Evolutionary conservation across 2,888 invertebrate genomes (phyloP).

Genomic region (Erynnis tages): DNA sequence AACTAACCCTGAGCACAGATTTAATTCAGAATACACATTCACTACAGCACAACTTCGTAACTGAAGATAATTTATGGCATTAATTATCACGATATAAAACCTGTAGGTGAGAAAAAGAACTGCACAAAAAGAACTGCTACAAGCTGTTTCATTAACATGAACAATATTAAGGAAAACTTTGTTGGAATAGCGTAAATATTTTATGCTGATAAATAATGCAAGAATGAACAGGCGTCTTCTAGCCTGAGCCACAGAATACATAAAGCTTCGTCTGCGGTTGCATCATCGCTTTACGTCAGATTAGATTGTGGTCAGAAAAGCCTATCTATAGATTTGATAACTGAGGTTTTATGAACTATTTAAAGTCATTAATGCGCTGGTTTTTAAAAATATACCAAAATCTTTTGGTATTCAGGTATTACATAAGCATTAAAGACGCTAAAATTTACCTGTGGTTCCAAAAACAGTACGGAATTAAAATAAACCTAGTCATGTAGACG

Average conservation of each 20-base stretch:
- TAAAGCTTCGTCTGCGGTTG: conserved; percentile 11
- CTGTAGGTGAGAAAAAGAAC: conserved; percentile 20
- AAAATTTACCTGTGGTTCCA: too few relatives aligned
- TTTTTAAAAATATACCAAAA: too few relatives aligned
- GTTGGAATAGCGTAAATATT: conserved; percentile 14
- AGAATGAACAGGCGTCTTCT: conserved; percentile 13
- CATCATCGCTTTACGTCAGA: conserved; percentile 12
- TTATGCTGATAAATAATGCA: conserved; percentile 18
- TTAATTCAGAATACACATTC: background rate
- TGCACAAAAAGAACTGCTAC: too few relatives aligned
- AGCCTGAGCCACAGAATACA: too few relatives aligned
- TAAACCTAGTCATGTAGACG: too few relatives aligned
- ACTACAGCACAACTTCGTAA: conserved; percentile 11
- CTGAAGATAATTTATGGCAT: conserved; percentile 26
- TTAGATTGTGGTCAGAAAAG: conserved; percentile 11
- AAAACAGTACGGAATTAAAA: too few relatives aligned
- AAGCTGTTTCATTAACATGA: conserved; percentile 26
- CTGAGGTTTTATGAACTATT: background rate
- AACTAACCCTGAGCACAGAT: background rate
- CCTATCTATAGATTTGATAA: conserved; percentile 10
- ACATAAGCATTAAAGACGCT: too few relatives aligned
- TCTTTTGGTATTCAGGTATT: too few relatives aligned
- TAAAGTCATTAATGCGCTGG: too few relatives aligned
- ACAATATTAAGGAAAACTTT: conserved; percentile 20
- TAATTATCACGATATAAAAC: conserved; percentile 25